Evolutionary conservation across 2,797 vertebrate genomes (phyloP), one percentile per base, ranked within the genome.

Genomic region (Buceros bicornis): DNA sequence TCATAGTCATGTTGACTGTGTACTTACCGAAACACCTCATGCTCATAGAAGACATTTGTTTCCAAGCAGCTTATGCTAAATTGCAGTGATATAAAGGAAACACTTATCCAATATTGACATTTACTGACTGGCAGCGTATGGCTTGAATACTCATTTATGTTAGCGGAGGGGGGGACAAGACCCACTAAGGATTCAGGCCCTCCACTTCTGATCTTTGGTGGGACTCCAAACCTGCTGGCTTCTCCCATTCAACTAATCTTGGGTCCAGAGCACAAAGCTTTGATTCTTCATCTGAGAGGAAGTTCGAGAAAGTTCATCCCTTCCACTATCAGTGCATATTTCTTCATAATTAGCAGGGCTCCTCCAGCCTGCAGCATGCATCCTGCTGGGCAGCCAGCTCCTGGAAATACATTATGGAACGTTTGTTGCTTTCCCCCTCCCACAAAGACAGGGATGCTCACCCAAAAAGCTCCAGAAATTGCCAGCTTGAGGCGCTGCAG

Each of bases 71-170:
- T 96, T 97, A 97, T 97, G 97, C 95, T 97, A 98, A 98, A 98
- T 96, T 97, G 96, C 96, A 94, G 71, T 58, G 96, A 97, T 97
- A 98, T 96, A 98, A 98, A 98, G 95, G 97, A 98, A 98, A 98
- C 98, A 97, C 97, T 98, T 97, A 97, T 66, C 95, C 95, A 97
- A 97, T 98, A 97, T 98, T 98, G 98, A 98, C 98, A 98, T 98
- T 98, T 97, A 96, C 97, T 96, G 96, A 98, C 97, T 98, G 87
- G 96, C 97, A 97, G 95, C 92, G 73, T 96, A 95, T 81, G 91
- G 90, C 83, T 79, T 93, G 95, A 96, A 96, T 94, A 95, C 87
- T 96, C 96, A 94, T 97, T 97, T 87, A 71, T 86, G 66, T 40
- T 28, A 35, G 48, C 16, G 86, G 73, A 58, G 48, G 45, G 20